Conservation (phyloP, 2,797 vertebrate genomes). For the Schizopygopsis malacanthus region DNA sequence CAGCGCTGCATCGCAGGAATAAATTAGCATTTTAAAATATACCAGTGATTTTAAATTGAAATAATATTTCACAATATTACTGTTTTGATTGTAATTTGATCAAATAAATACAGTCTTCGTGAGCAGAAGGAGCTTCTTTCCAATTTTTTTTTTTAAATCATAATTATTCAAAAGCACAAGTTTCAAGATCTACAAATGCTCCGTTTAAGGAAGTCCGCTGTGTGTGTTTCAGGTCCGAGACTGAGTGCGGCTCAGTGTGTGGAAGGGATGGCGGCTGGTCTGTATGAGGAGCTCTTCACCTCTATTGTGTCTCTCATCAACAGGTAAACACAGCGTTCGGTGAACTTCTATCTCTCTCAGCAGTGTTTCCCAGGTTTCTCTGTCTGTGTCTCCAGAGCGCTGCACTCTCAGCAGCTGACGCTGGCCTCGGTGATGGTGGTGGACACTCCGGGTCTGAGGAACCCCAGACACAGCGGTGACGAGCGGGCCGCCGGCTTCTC, state of each 20-base stretch:
- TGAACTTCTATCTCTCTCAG: background rate
- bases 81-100: background rate
- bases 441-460: slow-evolving; percentile 89
- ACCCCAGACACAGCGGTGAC: slow-evolving; percentile 79
- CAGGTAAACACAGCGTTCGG: slow-evolving; percentile 78
- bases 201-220: background rate
- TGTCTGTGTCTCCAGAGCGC: slow-evolving; percentile 76
- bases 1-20: background rate
- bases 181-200: background rate
- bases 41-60: background rate
- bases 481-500: slow-evolving; percentile 88
- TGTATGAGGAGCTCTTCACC: slow-evolving; percentile 92
- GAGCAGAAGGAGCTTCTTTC: background rate
- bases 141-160: too few relatives aligned
- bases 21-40: background rate
- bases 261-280: slow-evolving; percentile 89
- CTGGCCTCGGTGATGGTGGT: slow-evolving; percentile 89
- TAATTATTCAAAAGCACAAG: background rate
- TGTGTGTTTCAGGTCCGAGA: slow-evolving; percentile 80
- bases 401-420: slow-evolving; percentile 87
- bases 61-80: background rate
- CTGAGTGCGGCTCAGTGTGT: slow-evolving; percentile 89
- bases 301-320: slow-evolving; percentile 90
- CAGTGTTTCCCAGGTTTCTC: background rate
- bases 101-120: background rate